Conservation (phyloP, 2,888 invertebrate genomes). For the Helobdella robusta region DNA sequence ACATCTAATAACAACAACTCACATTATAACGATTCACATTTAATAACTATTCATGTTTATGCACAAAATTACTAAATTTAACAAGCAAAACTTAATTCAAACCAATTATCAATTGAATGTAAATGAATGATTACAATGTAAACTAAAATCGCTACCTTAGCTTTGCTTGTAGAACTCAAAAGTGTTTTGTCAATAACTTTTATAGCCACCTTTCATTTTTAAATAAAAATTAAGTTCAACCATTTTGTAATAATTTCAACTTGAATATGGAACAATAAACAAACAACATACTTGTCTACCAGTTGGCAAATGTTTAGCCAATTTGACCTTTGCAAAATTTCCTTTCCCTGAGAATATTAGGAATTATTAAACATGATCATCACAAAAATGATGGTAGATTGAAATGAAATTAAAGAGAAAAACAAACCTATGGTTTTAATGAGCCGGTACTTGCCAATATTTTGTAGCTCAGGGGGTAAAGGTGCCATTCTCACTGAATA, state of each 20-base stretch:
- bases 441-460: constrained; percentile 20
- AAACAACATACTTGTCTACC: constrained; percentile 10
- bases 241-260: background rate
- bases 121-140: no score
- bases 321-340: constrained; percentile 23
- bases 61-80: background rate
- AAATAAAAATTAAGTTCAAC: background rate
- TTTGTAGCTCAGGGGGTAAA: constrained; percentile 18
- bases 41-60: background rate
- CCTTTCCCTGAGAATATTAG: constrained; percentile 16
- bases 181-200: constrained; percentile 24
- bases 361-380: background rate
- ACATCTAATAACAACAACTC: background rate
- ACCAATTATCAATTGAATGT: no score
- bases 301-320: constrained; percentile 22
- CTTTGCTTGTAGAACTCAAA: constrained; percentile 20
- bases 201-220: constrained; percentile 18
- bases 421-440: constrained; percentile 17
- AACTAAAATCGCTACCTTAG: no score
- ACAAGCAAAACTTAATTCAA: no score
- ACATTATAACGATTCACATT: background rate
- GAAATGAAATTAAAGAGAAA: background rate
- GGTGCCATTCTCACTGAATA: constrained; percentile 11
- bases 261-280: no score
- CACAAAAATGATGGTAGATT: background rate